Conservation (phyloP, 2,888 invertebrate species). For the Norana najaformis region DNA sequence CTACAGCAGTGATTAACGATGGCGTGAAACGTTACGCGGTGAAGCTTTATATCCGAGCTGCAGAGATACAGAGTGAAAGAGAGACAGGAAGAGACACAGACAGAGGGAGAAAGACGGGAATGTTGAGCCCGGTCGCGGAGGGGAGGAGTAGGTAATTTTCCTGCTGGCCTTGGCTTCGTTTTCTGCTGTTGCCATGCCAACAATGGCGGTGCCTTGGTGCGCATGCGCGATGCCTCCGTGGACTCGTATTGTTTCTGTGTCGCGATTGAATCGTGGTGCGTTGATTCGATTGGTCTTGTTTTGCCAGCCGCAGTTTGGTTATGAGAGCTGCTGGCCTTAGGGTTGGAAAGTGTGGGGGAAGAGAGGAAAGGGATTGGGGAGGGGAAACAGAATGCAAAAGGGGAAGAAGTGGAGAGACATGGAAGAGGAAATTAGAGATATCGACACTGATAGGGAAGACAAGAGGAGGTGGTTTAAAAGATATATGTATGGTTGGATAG, state of each 20-base stretch:
- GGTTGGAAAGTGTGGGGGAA: neutral
- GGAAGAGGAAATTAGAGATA: slow-evolving; percentile 1
- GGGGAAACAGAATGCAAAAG: neutral
- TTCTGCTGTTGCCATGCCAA: neutral
- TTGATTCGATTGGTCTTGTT: neutral
- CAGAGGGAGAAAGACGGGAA: neutral
- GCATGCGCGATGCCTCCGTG: neutral
- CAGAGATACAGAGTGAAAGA: neutral
- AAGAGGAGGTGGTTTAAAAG: neutral
- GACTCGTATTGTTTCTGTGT: slow-evolving; percentile 1
- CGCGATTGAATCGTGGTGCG: neutral
- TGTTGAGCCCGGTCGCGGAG: neutral
- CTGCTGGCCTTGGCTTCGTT: neutral
- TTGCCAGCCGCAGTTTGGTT: neutral
- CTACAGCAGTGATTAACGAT: neutral
- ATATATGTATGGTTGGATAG: too few relatives aligned
- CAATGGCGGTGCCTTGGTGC: neutral
- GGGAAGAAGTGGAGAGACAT: neutral
- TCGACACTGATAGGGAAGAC: neutral
- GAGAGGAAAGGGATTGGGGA: neutral
- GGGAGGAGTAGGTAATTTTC: too few relatives aligned
- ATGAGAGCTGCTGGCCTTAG: neutral
- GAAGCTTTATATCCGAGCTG: neutral
- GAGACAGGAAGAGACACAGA: neutral
- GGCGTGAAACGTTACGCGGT: neutral